Evolutionary conservation across 2,113 vertebrate species (phyloP).

Genomic region (Noturus placidus): DNA sequence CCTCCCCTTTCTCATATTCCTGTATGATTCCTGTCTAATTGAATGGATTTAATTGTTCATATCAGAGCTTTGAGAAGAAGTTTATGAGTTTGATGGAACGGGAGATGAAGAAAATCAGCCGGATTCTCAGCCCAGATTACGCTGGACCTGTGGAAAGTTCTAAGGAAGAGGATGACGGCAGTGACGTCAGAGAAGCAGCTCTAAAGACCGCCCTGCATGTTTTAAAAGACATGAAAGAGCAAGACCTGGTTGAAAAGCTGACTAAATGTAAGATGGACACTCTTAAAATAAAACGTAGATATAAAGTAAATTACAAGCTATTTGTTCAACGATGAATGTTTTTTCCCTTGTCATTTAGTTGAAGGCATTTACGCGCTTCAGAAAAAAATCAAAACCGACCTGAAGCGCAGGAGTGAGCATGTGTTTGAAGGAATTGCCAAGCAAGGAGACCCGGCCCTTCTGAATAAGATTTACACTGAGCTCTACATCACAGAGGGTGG

Average conservation of each 20-base stretch:
- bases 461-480: slow-evolving; percentile 50
- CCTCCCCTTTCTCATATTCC: neutral
- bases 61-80: slow-evolving; percentile 7
- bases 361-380: slow-evolving; percentile 4
- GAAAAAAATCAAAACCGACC: slow-evolving; percentile 27
- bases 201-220: slow-evolving; percentile 28
- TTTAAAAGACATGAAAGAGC: slow-evolving; percentile 38
- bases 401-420: slow-evolving; percentile 28
- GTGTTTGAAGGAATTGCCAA: slow-evolving; percentile 48
- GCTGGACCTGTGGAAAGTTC: neutral
- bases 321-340: neutral
- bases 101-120: slow-evolving; percentile 36
- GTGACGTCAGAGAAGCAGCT: slow-evolving; percentile 21
- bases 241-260: slow-evolving; percentile 32
- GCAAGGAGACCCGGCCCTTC: slow-evolving; percentile 31
- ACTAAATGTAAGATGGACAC: neutral
- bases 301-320: neutral
- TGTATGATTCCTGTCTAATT: neutral
- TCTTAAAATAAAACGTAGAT: neutral
- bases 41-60: neutral
- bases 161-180: slow-evolving; percentile 20
- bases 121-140: slow-evolving; percentile 14
- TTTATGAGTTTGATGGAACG: slow-evolving; percentile 30
- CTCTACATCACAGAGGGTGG: slow-evolving; percentile 55
- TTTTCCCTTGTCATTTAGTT: slow-evolving; percentile 2